Conservation (phyloP, 2,113 vertebrate species). For the Varanus salvator region DNA sequence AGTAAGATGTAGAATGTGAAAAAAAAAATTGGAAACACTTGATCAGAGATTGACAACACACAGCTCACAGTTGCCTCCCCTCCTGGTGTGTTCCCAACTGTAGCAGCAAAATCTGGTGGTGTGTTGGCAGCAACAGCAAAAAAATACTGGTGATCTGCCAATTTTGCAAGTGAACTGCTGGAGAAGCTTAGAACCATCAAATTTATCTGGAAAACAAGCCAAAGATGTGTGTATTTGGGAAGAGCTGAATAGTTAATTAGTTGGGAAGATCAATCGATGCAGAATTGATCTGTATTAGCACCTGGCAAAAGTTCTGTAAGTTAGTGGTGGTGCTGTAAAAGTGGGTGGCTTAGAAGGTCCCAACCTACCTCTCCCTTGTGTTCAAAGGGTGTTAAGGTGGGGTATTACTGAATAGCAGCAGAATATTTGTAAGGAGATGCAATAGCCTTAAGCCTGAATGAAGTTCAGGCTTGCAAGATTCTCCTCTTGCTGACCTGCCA, state of each 20-base stretch:
- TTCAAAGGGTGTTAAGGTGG: neutral
- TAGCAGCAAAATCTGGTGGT: no score
- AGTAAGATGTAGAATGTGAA: no score
- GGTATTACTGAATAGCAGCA: neutral
- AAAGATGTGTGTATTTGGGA: no score
- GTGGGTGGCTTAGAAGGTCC: neutral
- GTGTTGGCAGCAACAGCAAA: no score
- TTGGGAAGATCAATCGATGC: neutral
- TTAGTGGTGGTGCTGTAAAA: neutral
- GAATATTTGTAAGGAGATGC: neutral
- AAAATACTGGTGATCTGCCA: no score
- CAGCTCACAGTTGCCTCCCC: no score
- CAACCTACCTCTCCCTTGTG: neutral
- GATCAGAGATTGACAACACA: no score
- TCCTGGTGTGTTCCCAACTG: no score
- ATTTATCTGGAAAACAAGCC: neutral
- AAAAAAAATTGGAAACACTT: no score
- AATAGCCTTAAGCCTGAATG: neutral
- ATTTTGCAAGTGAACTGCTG: no score
- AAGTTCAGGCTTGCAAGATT: neutral
- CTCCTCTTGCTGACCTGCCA: neutral
- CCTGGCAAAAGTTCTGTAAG: neutral
- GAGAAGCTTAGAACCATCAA: no score
- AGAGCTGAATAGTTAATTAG: neutral
- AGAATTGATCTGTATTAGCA: neutral